Evolutionary conservation across 2,113 vertebrate species (phyloP), one percentile per base, ranked within the genome.

Genomic region (Trinectes maculatus): DNA sequence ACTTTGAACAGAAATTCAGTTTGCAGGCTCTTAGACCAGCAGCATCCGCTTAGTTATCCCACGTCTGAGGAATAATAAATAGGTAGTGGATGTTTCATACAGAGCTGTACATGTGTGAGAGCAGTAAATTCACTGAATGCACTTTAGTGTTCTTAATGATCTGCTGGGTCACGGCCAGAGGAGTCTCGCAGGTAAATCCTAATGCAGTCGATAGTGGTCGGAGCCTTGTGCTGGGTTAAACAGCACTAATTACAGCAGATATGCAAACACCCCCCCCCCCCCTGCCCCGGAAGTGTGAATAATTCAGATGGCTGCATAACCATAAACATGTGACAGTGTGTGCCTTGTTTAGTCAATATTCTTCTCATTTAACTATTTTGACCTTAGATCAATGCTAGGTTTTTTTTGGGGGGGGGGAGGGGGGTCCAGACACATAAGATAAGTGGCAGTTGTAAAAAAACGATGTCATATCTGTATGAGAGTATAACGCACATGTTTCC

Each of bases 111-210:
- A 71, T 54, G 60, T 62, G 68, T 56, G 24, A 43, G 64, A 70
- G 54, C 58, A 67, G 36, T 43, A 66, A n/a, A 82, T 66, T 79
- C 66, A 79, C 15, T 19, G 34, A 79, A 80, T 79, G 63, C 26
- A 39, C 22, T 15, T 69, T 64, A 43, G 55, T 52, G 42, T 10
- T 64, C 36, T 74, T 74, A 81, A 81, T 83, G 71, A 81, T 71
- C 57, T 26, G 33, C 26, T 59, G 57, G 71, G 62, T 73, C 74
- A 60, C 42, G 25, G 53, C 74, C 74, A 79, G 53, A 37, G 28
- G 63, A 25, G 0, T 73, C 53, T 33, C 25, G 16, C 25, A 75
- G 63, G 79, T 80, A 37, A 46, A 74, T 71, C 39, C 19, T 34
- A 43, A 72, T 71, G 62, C 42, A 21, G 55, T 59, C 26, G 3